Evolutionary conservation across 2,113 vertebrate species (phyloP), one percentile per base, ranked within the genome.

Genomic region (Maccullochella peelii): DNA sequence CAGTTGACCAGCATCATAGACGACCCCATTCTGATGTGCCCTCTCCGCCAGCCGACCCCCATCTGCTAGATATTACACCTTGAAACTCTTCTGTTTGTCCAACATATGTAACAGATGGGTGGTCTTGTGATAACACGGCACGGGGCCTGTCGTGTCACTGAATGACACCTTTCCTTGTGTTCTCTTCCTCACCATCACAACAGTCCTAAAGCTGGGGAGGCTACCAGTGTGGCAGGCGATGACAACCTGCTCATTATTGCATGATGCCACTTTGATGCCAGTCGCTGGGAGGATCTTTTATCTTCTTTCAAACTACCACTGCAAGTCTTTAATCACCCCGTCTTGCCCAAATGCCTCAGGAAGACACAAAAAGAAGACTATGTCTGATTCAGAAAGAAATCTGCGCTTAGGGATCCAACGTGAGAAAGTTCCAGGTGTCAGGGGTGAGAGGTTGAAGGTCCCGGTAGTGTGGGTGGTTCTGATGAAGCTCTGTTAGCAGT

Each of bases 1-100:
- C 95, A 95, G 90, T 94, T 95, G 94, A 95, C 95, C 95, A 95
- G 84, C 94, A 90, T 90, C 90, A 86, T 87, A 88, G 90, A 88
- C 79, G 79, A 92, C 88, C 93, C 80, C 90, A 88, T 90, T 91
- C 88, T 89, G 87, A 91, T 82, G 82, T 89, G 88, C 88, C 89
- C 82, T 83, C 82, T 86, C 88, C 80, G 27, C 59, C 49, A 54
- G 50, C 68, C 18, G 59, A 77, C 80, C 90, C 89, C 94, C 95
- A 96, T 96, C 95, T 96, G 95, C 92, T 92, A 95, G 83, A 92
- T 96, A 96, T 96, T 95, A 96, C 91, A 90, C 87, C 87, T 81
- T 52, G 67, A 91, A 89, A 83, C 88, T 90, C 86, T 82, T 87
- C 89, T 93, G 94, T 95, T 96, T 94, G 91, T 94, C 88, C 92